phyloP scores from a whole-genome alignment of 2,113 vertebrate genomes.

The Eurypyga helias region DNA sequence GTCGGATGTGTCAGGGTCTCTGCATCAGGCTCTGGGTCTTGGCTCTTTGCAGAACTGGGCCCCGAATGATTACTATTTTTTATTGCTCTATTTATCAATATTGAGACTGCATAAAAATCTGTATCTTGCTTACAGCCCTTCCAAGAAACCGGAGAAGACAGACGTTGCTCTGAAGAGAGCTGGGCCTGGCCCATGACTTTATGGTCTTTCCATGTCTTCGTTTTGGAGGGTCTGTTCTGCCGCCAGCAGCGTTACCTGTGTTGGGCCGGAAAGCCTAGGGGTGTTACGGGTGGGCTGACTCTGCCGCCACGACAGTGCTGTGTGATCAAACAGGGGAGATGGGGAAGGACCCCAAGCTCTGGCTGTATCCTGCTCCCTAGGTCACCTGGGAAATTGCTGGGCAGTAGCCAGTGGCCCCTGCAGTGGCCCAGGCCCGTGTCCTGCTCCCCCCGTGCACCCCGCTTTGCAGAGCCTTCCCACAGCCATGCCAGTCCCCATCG shows the following conservation, averaged over 20 bases:
- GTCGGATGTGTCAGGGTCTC: fast-evolving
- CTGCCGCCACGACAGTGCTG: fast-evolving
- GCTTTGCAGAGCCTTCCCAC: fast-evolving
- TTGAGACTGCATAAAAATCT: neutral
- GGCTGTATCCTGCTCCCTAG: neutral
- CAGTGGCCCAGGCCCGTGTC: neutral
- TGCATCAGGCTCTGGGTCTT: neutral
- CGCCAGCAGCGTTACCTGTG: neutral
- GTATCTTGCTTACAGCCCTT: neutral
- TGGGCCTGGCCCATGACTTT: neutral
- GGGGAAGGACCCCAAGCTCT: neutral
- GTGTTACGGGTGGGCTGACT: fast-evolving
- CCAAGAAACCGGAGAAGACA: neutral
- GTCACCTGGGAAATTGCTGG: neutral
- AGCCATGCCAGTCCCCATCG: fast-evolving
- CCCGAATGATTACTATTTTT: neutral
- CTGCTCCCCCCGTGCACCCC: neutral
- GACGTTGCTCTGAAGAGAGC: neutral
- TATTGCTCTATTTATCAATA: neutral
- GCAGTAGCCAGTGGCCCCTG: neutral
- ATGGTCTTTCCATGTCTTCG: neutral
- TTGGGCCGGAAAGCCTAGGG: neutral
- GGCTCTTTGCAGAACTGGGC: neutral
- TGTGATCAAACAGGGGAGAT: neutral
- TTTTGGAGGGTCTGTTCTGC: neutral